These are phyloP conservation scores for Zalophus californianus DNA, from an alignment of 2,797 vertebrate species.

Conservation along the genomic window DNA sequence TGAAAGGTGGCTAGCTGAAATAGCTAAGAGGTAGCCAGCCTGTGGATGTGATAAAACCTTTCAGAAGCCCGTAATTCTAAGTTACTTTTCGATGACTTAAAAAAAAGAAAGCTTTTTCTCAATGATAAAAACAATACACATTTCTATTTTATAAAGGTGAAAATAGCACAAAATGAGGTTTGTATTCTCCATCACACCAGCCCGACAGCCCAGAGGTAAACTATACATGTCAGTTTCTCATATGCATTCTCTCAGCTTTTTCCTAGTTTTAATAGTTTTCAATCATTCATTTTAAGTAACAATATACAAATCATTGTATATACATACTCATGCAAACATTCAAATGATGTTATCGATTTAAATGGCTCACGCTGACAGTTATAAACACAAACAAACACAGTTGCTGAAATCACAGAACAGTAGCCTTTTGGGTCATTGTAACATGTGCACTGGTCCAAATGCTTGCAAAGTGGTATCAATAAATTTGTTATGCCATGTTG, in stretches of 20 bases:
- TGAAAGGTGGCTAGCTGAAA: not conserved
- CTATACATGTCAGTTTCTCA: not conserved
- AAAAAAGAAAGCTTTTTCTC: not conserved
- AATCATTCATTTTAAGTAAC: slow-evolving; percentile 24
- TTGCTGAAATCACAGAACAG: not conserved
- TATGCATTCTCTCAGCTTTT: not conserved
- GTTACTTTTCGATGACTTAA: slow-evolving; percentile 1
- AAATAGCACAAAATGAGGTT: not conserved
- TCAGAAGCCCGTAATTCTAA: not conserved
- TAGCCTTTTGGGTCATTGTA: not conserved
- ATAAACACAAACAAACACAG: not conserved
- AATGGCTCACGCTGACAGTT: not conserved
- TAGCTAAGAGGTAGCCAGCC: not conserved
- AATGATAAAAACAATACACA: not conserved
- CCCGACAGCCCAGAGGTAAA: not conserved
- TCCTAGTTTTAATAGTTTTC: slow-evolving; percentile 13
- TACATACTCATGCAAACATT: not conserved
- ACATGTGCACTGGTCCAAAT: not conserved
- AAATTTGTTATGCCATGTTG: not conserved
- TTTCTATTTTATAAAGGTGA: not conserved
- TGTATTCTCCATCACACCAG: not conserved
- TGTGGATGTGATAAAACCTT: not conserved
- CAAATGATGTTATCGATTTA: not conserved
- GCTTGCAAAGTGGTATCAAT: not conserved
- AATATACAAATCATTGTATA: slow-evolving; percentile 25